Evolutionary conservation across 2,888 invertebrate species (phyloP).

Genomic region (Stenotaenia linearis): DNA sequence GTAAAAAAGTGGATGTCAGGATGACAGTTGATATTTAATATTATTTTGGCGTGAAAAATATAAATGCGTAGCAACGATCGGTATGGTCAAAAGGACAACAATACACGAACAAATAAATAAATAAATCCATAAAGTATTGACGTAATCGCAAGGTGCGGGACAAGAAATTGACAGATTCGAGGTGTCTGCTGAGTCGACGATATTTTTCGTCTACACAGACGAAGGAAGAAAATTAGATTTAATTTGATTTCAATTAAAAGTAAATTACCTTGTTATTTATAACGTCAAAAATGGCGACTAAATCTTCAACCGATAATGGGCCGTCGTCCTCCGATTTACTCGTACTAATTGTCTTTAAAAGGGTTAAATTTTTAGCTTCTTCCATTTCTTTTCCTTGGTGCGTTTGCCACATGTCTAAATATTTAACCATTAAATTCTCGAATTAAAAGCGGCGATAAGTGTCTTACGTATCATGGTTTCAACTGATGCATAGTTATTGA

Average conservation of each 20-base stretch:
- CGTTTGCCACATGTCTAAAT: not conserved
- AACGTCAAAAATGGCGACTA: not conserved
- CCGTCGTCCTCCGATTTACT: not conserved
- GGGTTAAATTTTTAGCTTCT: not conserved
- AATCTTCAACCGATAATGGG: not conserved
- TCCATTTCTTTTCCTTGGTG: not conserved
- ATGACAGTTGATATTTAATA: conserved; percentile 21
- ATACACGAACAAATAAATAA: conserved; percentile 28
- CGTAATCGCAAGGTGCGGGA: conserved; percentile 30
- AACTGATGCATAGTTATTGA: not conserved
- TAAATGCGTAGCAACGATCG: not conserved
- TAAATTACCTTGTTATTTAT: not conserved
- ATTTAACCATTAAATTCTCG: too few species aligned
- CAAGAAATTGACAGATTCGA: conserved; percentile 11
- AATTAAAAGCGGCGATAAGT: too few species aligned
- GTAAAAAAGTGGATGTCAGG: conserved; percentile 21
- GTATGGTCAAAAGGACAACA: conserved; percentile 9
- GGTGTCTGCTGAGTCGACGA: not conserved
- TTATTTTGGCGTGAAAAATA: conserved; percentile 11
- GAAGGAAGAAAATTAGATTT: not conserved
- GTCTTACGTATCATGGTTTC: not conserved
- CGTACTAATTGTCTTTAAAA: not conserved
- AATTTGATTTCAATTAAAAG: not conserved
- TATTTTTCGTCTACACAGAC: not conserved
- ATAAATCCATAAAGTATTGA: conserved; percentile 30